Evolutionary conservation across 2,113 vertebrate genomes (phyloP), one percentile per base, ranked within the genome.

Genomic region (Leuciscus idus): DNA sequence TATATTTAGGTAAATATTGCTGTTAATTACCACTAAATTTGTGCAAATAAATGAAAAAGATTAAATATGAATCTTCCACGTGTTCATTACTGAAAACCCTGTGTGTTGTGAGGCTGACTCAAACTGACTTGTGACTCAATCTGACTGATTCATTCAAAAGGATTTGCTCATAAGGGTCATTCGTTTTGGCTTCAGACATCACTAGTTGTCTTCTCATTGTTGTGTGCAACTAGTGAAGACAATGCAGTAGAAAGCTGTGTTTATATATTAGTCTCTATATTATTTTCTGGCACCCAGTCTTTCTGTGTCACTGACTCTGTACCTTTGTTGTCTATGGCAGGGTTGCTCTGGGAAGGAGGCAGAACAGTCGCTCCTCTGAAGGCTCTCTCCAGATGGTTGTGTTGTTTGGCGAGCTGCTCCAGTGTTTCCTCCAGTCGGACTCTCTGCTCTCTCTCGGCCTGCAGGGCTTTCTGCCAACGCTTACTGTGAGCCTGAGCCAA

Each of bases 381-480:
- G 26, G 97, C 98, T 88, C 98, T 94, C 88, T 99, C 98, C 91
- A 99, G 93, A 89, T 99, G 96, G 91, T 99, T 99, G 91, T 99
- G 98, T 90, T 99, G 98, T 92, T 99, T 99, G 0, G 98, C 98
- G 85, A 99, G 87, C 91, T 99, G 98, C 91, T 99, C 98, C 84
- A 99, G 86, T 0, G 98, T 98, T 93, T 99, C 98, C 83, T 99
- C 98, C 93, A 99, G 91, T 0, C 98, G 95, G 88, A 99, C 96
- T 6, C 97, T 94, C 92, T 99, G 98, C 83, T 98, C 98, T 86
- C 97, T 89, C 52, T 99, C 98, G 0, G 96, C 95, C 92, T 98
- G 97, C 11, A 99, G 92, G 0, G 97, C 96, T 87, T 98, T 99
- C 93, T 99, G 98, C 98, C 98, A 99, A 73, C 97, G 97, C 90